Evolutionary conservation across 2,797 vertebrate genomes (phyloP), one percentile per base, ranked within the genome.

Genomic region (Acrocephalus scirpaceus): DNA sequence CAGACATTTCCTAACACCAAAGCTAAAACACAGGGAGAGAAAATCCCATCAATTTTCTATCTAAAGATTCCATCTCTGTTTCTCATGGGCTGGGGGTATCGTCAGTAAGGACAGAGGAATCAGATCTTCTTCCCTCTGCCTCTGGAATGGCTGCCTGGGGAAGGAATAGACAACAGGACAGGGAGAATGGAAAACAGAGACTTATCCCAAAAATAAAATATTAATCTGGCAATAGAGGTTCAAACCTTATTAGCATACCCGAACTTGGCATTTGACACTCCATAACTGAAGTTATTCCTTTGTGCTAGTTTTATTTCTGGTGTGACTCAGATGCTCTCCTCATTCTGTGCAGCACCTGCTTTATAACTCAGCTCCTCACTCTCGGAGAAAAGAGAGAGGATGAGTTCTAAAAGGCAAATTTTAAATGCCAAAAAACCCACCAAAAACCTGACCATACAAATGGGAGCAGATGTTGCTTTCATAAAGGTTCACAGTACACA

Each of bases 381-480:
- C 69, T 7, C 62, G 79, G 40, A 71, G 66, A 93, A n/a, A 86
- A 81, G 44, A 86, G 56, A 86, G 62, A 85, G 53, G 76, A 92
- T 45, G 30, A 72, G 58, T 93, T 92, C 92, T 65, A 81, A 91
- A 95, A 95, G 80, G 77, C 93, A 89, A 81, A 94, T 88, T 94
- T 93, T 83, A 87, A 96, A 95, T 93, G 78, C 86, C 69, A 86
- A 83, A 78, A 76, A 60, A 56, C 22, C 38, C 38, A 36, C 36
- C 29, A 54, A 34, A 57, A 73, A 73, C 92, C 92, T 95, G 95
- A 96, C 53, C 96, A 97, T 97, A 94, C 92, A 96, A 97, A 97
- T 96, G 66, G 77, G 44, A 96, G 75, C 93, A 97, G 96, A 96
- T 96, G 96, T 86, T 93, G 80, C 86, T 93, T 95, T 96, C 85